Conservation (phyloP, 2,797 vertebrate genomes). For the Mallotus villosus region DNA sequence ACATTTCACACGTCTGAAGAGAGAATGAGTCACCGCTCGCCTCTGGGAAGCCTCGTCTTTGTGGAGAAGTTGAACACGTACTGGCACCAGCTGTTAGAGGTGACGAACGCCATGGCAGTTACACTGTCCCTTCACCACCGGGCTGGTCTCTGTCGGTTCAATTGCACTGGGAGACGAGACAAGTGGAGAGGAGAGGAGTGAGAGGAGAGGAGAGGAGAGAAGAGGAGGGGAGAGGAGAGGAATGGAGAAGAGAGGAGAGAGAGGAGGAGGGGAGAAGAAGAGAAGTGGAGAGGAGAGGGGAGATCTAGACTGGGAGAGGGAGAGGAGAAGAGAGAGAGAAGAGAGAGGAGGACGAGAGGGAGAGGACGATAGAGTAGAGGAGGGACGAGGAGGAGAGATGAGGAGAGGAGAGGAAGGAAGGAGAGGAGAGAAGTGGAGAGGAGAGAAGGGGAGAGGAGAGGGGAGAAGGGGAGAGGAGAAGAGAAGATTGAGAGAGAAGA, state of each 20-base stretch:
- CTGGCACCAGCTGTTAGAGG: too few relatives aligned
- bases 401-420: too few relatives aligned
- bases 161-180: too few relatives aligned
- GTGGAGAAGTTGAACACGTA: too few relatives aligned
- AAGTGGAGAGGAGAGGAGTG: not conserved
- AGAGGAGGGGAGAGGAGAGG: not conserved
- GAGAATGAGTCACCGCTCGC: not conserved
- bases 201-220: not conserved
- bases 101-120: not conserved
- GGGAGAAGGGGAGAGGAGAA: not conserved
- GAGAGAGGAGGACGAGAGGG: not conserved
- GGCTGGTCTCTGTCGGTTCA: too few relatives aligned
- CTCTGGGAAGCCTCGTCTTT: not conserved
- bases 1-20: not conserved
- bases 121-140: too few relatives aligned
- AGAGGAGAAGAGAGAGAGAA: not conserved
- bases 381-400: too few relatives aligned
- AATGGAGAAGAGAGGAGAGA: not conserved
- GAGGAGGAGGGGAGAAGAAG: not conserved
- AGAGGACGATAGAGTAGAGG: too few relatives aligned
- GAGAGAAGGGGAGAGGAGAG: not conserved
- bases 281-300: slow-evolving; percentile 12
- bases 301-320: too few relatives aligned
- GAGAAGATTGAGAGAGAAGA: not conserved
- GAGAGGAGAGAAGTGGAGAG: not conserved